Percentiles rank a stretch among this genome's conserved stretches.
Conservation (phyloP, 2,888 invertebrate species). For the Apotomis turbidana region DNA sequence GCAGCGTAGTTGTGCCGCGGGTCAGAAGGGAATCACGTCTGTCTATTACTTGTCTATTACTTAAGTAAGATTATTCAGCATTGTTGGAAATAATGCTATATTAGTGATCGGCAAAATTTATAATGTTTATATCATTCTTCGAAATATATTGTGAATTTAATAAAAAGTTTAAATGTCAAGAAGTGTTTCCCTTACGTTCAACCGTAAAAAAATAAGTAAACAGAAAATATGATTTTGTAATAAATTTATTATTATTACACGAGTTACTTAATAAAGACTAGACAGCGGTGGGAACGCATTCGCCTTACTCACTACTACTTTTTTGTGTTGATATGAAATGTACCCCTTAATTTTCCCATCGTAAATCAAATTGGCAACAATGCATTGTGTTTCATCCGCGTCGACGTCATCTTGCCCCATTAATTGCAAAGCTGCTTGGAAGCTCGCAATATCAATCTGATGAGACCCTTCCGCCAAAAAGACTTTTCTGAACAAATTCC, state of each 20-base stretch:
- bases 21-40: no score
- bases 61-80: no score
- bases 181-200: no score
- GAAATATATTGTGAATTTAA: no score
- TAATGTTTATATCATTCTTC: no score
- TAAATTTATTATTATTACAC: conserved; percentile 22
- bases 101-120: no score
- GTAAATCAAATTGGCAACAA: conserved; percentile 97
- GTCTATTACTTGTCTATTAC: no score
- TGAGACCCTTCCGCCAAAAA: conserved; percentile 90
- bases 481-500: conserved; percentile 97
- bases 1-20: no score
- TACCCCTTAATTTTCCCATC: conserved; percentile 99
- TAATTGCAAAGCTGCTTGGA: conserved; percentile 91
- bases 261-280: conserved; percentile 72
- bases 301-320: conserved; percentile 98
- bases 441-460: conserved; percentile 93
- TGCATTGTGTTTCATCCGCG: conserved; percentile 97
- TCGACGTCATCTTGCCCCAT: conserved; percentile 94
- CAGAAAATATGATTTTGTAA: neutral
- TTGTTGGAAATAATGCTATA: no score
- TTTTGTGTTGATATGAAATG: conserved; percentile 98
- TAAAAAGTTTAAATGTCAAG: no score
- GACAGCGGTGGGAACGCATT: conserved; percentile 95
- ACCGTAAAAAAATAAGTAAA: neutral